These are phyloP conservation scores for Pristionchus fissidentatus DNA, from an alignment of 2,888 invertebrate species.

Conservation along the genomic window DNA sequence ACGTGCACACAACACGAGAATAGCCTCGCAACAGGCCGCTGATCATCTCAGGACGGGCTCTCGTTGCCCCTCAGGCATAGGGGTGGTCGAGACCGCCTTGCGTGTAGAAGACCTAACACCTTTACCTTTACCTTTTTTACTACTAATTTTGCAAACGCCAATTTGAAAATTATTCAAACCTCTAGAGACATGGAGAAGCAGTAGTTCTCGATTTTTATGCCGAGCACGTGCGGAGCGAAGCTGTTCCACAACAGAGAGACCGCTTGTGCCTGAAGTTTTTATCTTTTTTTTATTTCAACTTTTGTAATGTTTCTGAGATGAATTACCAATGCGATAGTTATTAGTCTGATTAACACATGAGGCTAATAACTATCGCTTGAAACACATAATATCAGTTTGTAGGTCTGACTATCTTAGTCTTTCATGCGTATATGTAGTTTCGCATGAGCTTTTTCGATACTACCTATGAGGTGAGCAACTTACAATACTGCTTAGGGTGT, in stretches of 20 bases:
- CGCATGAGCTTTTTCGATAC: too few species aligned
- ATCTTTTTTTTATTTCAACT: conserved; percentile 54
- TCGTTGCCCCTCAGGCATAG: too few species aligned
- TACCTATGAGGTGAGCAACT: too few species aligned
- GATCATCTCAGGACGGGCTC: too few species aligned
- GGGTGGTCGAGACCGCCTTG: too few species aligned
- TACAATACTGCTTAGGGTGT: conserved; percentile 63
- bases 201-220: conserved; percentile 63
- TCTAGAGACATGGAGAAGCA: conserved; percentile 67
- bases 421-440: too few species aligned
- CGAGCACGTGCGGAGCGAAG: conserved; percentile 61
- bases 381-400: not conserved
- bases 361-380: not conserved
- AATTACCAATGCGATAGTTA: not conserved
- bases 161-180: conserved; percentile 49
- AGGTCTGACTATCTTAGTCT: too few species aligned
- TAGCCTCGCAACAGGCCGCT: too few species aligned
- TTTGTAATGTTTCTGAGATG: not conserved
- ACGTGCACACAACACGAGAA: too few species aligned
- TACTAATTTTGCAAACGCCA: too few species aligned
- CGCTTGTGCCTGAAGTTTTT: conserved; percentile 76
- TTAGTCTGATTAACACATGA: not conserved
- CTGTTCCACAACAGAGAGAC: conserved; percentile 79
- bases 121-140: too few species aligned
- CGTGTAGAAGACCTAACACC: too few species aligned